These are phyloP conservation scores for Caiman crocodilus DNA, from an alignment of 2,797 vertebrate species.

Conservation along the genomic window DNA sequence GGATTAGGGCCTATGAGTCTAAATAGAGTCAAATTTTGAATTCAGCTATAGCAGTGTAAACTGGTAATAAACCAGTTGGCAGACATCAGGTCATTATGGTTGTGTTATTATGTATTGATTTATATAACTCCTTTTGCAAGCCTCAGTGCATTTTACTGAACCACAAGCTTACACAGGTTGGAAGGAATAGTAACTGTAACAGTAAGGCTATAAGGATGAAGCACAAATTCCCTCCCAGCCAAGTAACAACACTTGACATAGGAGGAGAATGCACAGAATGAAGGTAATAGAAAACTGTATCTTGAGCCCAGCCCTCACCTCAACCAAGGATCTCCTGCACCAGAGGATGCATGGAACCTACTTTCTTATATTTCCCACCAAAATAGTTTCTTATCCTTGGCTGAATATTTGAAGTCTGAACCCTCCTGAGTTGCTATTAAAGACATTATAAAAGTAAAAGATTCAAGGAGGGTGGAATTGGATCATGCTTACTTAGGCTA, in stretches of 20 bases:
- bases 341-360: background rate
- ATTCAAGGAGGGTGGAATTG: no score
- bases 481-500: no score
- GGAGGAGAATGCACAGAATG: background rate
- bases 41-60: slow-evolving; percentile 27
- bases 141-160: background rate
- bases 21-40: slow-evolving; percentile 46
- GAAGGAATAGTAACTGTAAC: slow-evolving; percentile 1
- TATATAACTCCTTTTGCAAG: background rate
- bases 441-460: no score
- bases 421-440: background rate
- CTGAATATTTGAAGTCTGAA: background rate
- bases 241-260: background rate
- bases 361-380: background rate
- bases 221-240: background rate
- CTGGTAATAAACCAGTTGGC: slow-evolving; percentile 50
- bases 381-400: background rate
- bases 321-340: background rate
- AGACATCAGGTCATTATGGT: background rate
- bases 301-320: background rate
- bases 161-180: background rate
- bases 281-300: background rate
- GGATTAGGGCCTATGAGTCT: slow-evolving; percentile 36
- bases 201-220: slow-evolving; percentile 25
- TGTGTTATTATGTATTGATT: background rate